Percentiles rank a stretch among this genome's conserved stretches.
Conservation (phyloP, 2,797 vertebrate species). For the Capromys pilorides region DNA sequence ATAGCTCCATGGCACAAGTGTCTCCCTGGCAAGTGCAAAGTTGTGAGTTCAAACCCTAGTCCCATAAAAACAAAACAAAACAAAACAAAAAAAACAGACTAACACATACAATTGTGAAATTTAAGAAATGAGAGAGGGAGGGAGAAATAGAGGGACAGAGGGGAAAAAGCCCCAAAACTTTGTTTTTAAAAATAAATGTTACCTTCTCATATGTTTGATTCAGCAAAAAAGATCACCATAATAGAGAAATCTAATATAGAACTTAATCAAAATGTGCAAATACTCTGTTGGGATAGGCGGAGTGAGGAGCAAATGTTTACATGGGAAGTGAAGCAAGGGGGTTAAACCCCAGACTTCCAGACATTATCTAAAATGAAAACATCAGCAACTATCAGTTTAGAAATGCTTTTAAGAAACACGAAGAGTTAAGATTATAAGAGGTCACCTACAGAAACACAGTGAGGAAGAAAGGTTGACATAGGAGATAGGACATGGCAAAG, state of each 20-base stretch:
- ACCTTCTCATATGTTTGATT: background rate
- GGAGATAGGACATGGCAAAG: background rate
- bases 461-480: background rate
- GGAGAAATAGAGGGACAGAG: background rate
- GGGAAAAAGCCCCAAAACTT: background rate
- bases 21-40: no score
- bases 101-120: background rate
- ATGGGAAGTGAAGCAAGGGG: background rate
- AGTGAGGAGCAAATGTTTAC: background rate
- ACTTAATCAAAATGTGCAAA: background rate
- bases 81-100: constrained; percentile 23
- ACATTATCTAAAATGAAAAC: background rate
- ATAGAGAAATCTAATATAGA: background rate
- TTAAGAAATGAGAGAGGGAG: background rate
- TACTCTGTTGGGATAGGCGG: no score
- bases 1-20: no score
- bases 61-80: no score
- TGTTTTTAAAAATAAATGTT: background rate
- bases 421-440: background rate
- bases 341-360: background rate
- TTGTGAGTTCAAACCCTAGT: no score
- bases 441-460: background rate
- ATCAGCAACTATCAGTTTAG: background rate
- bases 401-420: background rate
- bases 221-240: background rate